Conservation (phyloP, 2,113 vertebrate genomes). For the Pachypanchax playfairii region DNA sequence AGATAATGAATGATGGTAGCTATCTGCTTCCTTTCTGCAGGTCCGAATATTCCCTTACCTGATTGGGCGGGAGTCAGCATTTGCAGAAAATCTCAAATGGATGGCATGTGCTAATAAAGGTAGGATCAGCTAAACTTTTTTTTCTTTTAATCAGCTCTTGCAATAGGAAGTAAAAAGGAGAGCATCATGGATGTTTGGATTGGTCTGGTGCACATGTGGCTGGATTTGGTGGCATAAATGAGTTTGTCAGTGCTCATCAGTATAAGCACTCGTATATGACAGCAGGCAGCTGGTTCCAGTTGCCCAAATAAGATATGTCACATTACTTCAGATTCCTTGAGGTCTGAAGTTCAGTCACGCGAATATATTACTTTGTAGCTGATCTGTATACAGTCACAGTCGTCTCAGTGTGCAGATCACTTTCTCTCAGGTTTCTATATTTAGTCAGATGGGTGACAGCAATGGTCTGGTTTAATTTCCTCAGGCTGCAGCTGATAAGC, state of each 20-base stretch:
- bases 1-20: conserved; percentile 72
- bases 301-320: conserved; percentile 45
- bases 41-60: conserved; percentile 83
- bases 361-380: conserved; percentile 15
- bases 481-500: conserved; percentile 58
- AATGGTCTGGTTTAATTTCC: conserved; percentile 67
- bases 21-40: conserved; percentile 66
- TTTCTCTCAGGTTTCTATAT: conserved; percentile 60
- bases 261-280: conserved; percentile 43
- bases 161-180: conserved; percentile 7
- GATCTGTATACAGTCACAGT: conserved; percentile 55
- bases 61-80: conserved; percentile 93
- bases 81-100: conserved; percentile 99
- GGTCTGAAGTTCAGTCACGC: conserved; percentile 28
- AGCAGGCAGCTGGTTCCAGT: conserved; percentile 52
- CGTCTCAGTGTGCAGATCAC: conserved; percentile 47
- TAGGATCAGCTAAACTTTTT: conserved; percentile 57
- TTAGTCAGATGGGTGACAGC: conserved; percentile 62
- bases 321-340: conserved; percentile 35
- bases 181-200: conserved; percentile 14
- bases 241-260: conserved; percentile 47
- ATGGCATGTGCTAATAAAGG: conserved; percentile 99
- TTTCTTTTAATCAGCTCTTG: conserved; percentile 43
- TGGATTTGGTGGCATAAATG: conserved; percentile 14
- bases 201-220: conserved; percentile 23